These are phyloP conservation scores for Blera fallax DNA, from an alignment of 2,888 invertebrate genomes.

Conservation along the genomic window DNA sequence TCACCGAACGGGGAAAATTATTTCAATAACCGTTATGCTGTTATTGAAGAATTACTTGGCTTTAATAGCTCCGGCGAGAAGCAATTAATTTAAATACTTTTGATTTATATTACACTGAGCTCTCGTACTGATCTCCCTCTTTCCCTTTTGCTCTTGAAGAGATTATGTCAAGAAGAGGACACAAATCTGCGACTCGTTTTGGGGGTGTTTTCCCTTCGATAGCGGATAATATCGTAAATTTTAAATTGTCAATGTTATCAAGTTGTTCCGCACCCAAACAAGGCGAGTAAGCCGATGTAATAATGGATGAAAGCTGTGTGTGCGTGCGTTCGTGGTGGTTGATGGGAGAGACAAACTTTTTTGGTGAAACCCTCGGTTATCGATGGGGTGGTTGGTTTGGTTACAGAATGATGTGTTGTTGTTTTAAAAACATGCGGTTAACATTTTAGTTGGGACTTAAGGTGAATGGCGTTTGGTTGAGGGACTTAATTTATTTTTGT, in stretches of 20 bases:
- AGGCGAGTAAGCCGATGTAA: constrained; percentile 20
- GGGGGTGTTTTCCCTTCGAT: constrained; percentile 38
- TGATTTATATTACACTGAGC: constrained; percentile 49
- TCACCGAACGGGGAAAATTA: constrained; percentile 31
- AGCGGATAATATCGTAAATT: constrained; percentile 59
- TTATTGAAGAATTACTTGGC: constrained; percentile 42
- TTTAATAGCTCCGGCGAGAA: constrained; percentile 15
- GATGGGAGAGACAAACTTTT: not conserved
- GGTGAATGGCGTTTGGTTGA: not conserved
- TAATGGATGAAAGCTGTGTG: constrained; percentile 16
- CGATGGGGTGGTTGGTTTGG: not conserved
- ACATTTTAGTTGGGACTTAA: constrained; percentile 7
- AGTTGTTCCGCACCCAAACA: constrained; percentile 51
- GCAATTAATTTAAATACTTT: constrained; percentile 62
- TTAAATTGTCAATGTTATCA: constrained; percentile 64
- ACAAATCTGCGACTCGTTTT: constrained; percentile 33
- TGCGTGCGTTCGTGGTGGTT: constrained; percentile 4
- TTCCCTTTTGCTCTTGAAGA: not conserved
- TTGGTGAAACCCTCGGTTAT: not conserved
- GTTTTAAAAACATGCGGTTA: constrained; percentile 22
- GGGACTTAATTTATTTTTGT: constrained; percentile 21
- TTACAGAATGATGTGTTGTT: not conserved
- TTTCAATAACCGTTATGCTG: constrained; percentile 46
- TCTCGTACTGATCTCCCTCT: not conserved
- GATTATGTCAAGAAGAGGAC: constrained; percentile 44